Percentiles rank a stretch among this genome's conserved stretches.
Evolutionary conservation across 2,113 vertebrate genomes (phyloP).

Genomic region (Peromyscus maniculatus): DNA sequence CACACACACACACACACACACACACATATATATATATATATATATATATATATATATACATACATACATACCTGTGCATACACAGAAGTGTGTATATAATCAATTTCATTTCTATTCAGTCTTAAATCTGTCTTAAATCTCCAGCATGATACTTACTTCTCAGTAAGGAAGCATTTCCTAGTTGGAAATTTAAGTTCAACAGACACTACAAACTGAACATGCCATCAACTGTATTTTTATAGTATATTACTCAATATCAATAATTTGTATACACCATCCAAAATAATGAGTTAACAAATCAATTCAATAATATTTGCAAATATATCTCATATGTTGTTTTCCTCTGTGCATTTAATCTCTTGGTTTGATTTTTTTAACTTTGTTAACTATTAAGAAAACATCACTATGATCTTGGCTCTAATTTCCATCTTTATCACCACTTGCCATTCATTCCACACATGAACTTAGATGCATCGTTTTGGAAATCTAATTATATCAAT

Average conservation of each 20-base stretch:
- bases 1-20: not conserved
- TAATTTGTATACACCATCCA: not conserved
- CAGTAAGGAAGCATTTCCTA: not conserved
- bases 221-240: not conserved
- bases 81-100: not conserved
- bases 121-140: not conserved
- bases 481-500: conserved; percentile 12
- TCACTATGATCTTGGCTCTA: not conserved
- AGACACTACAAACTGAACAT: not conserved
- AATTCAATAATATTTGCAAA: not conserved
- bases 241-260: not conserved
- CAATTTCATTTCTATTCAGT: not conserved
- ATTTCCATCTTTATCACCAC: not conserved
- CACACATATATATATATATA: not conserved
- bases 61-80: not conserved
- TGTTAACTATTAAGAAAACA: not conserved
- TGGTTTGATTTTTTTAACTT: not conserved
- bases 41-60: no score
- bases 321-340: not conserved
- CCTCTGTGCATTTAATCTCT: not conserved
- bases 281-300: not conserved
- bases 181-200: not conserved
- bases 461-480: not conserved
- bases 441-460: not conserved
- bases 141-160: not conserved